Evolutionary conservation across 2,888 invertebrate genomes (phyloP).

Genomic region (Epiblema foenella): DNA sequence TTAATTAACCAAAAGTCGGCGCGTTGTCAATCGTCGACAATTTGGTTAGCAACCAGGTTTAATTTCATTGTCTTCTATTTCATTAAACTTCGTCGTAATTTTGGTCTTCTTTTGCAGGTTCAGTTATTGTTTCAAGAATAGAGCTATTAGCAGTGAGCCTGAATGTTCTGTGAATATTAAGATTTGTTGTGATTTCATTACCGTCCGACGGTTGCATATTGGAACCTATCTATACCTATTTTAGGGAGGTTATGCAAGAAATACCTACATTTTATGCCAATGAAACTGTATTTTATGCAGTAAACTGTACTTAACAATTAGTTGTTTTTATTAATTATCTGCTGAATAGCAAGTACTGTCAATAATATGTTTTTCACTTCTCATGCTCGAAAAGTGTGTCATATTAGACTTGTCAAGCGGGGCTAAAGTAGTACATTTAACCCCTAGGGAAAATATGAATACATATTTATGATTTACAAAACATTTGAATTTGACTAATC

Average conservation of each 20-base stretch:
- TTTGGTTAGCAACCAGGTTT: slow-evolving; percentile 22
- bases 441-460: too few species aligned
- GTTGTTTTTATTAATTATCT: not conserved
- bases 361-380: too few species aligned
- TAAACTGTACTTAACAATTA: not conserved
- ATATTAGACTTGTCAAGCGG: too few species aligned
- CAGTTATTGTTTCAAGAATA: not conserved
- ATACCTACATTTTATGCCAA: not conserved
- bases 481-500: too few species aligned
- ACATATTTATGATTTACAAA: too few species aligned
- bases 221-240: not conserved
- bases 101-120: not conserved
- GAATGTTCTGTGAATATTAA: not conserved
- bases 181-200: slow-evolving; percentile 29
- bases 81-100: not conserved
- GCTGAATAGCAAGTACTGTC: too few species aligned
- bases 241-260: too few species aligned
- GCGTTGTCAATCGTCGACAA: slow-evolving; percentile 25
- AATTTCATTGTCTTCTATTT: slow-evolving; percentile 27
- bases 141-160: not conserved
- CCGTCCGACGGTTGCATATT: not conserved
- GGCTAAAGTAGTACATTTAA: too few species aligned
- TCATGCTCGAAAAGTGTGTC: too few species aligned
- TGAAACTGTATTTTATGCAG: not conserved
- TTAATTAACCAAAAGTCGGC: slow-evolving; percentile 38